Base-by-base conservation (phyloP, 2,888 invertebrate species). In the Pristionchus entomophagus region DNA sequence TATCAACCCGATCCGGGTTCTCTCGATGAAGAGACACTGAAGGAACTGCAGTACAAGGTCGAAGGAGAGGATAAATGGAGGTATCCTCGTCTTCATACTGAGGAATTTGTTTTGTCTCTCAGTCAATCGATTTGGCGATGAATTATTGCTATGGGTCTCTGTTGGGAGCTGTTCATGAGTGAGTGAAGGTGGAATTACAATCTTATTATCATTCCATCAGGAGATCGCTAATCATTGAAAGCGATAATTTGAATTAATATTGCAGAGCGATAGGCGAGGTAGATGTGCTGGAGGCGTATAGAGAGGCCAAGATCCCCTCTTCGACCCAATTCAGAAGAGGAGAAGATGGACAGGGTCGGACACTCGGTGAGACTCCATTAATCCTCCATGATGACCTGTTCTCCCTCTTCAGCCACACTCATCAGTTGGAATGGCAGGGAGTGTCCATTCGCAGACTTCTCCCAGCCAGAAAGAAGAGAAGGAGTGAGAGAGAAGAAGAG, bases 381-480 rank as follows among this genome's bases (percentile, higher is more conserved):
- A 10, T 14, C 45, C 45, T 10, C 45, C 14, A 45, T 45, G 8
- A 45, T 45, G 8, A 45, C 6, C 8, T 45, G 45, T 45, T n/a
- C n/a, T n/a, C n/a, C n/a, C n/a, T n/a, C 38, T 22, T 5, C 69
- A 69, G 69, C 38, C 4, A 69, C 69, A 5, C n/a, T 69, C 17
- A 1, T 69, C 6, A 38, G 3, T 1, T 69, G 69, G 69, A 69
- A 69, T 22, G 69, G 69, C 5, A 41, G 35, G 69, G 38, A 69
- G 38, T 69, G 69, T 22, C 69, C 69, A n/a, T 69, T 69, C n/a
- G 69, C 69, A 5, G 41, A 35, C n/a, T 69, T 69, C n/a, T 69
- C 69, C 6, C 19, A n/a, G 6, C 69, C 69, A 22, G 69, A 38
- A 22, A 69, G 6, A 22, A 69, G 69, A n/a, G 69, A 69, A 38